A percentile compares a stretch with the other conserved stretches of the same genome.
These are phyloP conservation scores for Cacoxenus indagator DNA, from an alignment of 2,888 invertebrate genomes.

Conservation along the genomic window DNA sequence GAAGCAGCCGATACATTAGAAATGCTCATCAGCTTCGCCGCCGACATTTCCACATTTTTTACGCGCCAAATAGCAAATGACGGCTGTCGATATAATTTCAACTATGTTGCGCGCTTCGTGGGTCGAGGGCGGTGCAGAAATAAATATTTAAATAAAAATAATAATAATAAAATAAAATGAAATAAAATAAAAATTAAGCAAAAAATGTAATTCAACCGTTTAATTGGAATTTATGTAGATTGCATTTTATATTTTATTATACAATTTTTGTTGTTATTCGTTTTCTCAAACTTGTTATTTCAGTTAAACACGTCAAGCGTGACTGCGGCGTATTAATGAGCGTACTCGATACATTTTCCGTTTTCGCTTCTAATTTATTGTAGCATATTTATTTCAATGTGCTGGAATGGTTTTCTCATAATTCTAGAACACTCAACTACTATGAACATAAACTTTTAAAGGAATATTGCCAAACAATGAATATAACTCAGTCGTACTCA, in stretches of 20 bases:
- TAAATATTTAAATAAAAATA: not conserved
- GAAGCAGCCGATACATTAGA: not conserved
- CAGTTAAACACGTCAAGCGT: conserved; percentile 58
- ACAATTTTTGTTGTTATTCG: conserved; percentile 13
- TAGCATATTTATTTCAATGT: not conserved
- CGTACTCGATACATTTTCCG: conserved; percentile 21
- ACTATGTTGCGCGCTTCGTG: not conserved
- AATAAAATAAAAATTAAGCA: not conserved
- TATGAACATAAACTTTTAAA: no score
- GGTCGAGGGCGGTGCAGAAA: not conserved
- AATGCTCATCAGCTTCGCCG: not conserved
- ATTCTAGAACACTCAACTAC: no score
- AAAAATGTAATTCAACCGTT: conserved; percentile 27
- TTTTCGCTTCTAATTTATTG: not conserved
- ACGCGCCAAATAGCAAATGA: conserved; percentile 12
- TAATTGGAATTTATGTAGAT: conserved; percentile 40
- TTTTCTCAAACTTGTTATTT: conserved; percentile 43
- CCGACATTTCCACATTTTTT: conserved; percentile 4
- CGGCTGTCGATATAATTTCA: not conserved
- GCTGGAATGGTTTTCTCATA: not conserved
- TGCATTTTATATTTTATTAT: conserved; percentile 1
- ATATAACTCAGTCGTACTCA: no score
- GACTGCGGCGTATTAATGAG: conserved; percentile 54
- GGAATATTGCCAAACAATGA: no score
- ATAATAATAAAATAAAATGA: not conserved